Percentiles rank a stretch among this genome's conserved stretches.
Evolutionary conservation across 92 coral and sea anemone genomes (phyloP).

Genomic region (Palythoa grandiflora): DNA sequence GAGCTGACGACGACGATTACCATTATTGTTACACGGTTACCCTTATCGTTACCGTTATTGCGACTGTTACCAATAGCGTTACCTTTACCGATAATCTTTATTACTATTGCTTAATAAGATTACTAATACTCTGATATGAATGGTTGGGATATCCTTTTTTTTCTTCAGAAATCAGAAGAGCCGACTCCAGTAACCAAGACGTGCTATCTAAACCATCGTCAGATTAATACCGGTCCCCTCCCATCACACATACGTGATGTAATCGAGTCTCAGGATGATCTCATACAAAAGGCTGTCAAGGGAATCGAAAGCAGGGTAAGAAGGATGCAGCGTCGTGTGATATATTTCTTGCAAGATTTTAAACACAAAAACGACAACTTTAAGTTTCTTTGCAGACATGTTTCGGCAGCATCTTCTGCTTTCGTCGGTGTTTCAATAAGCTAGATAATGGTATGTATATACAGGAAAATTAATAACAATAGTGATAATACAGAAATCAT

Average conservation of each 20-base stretch:
- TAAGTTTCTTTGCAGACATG: too few species aligned
- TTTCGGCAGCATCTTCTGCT: too few species aligned
- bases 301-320: constrained; percentile 3
- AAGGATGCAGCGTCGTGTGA: neutral
- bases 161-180: neutral
- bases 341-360: neutral
- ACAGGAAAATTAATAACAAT: neutral
- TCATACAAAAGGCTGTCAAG: constrained; percentile 22
- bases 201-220: constrained; percentile 12
- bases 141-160: neutral
- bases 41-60: too few species aligned
- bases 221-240: neutral
- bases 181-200: constrained; percentile 10
- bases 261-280: constrained; percentile 12
- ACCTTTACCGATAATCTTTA: too few species aligned
- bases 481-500: too few species aligned
- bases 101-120: neutral
- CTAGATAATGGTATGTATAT: neutral
- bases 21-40: too few species aligned
- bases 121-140: neutral
- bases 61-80: too few species aligned
- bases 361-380: too few species aligned
- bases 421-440: too few species aligned
- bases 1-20: too few species aligned
- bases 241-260: constrained; percentile 30